Conservation (phyloP, 1,140 invertebrate species). For the Drosophila subobscura region DNA sequence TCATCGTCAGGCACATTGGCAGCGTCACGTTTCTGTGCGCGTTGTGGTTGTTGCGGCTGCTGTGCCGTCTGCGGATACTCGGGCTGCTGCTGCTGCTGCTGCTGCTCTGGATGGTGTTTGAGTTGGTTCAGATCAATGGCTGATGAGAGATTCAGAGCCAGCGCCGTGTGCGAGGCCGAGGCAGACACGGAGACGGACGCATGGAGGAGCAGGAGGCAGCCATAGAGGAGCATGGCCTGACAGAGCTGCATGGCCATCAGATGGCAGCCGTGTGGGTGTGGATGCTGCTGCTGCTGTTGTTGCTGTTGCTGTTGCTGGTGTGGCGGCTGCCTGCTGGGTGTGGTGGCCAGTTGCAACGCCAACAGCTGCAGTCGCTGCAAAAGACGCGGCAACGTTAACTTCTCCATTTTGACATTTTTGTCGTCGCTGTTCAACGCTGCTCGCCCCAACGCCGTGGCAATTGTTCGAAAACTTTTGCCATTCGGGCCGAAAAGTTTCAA, state of each 20-base stretch:
- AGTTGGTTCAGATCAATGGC: conserved; percentile 3
- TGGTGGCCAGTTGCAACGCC: conserved; percentile 58
- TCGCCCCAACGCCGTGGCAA: conserved; percentile 53
- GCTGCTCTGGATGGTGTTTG: conserved; percentile 14
- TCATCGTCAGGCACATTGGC: conserved; percentile 82
- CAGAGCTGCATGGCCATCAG: conserved; percentile 65
- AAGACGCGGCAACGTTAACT: conserved; percentile 73
- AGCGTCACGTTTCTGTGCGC: conserved; percentile 66
- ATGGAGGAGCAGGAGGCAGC: conserved; percentile 69
- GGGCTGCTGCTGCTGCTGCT: conserved; percentile 9
- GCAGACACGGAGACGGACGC: conserved; percentile 60
- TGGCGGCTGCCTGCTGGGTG: conserved; percentile 38
- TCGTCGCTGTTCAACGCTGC: conserved; percentile 27
- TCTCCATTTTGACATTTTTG: conserved; percentile 72
- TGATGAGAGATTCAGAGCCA: conserved; percentile 20
- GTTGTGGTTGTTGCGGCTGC: conserved; percentile 15
- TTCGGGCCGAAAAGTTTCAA: conserved; percentile 49
- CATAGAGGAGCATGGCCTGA: conserved; percentile 71
- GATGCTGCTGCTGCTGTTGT: conserved; percentile 40
- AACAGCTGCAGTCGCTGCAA: conserved; percentile 67
- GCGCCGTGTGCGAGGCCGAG: conserved; percentile 25
- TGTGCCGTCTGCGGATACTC: neutral
- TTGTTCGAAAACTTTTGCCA: conserved; percentile 70
- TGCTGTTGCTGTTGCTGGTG: conserved; percentile 32
- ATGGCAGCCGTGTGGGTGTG: conserved; percentile 46